Evolutionary conservation across 2,797 vertebrate genomes (phyloP), one percentile per base, ranked within the genome.

Genomic region (Macropodus opercularis): DNA sequence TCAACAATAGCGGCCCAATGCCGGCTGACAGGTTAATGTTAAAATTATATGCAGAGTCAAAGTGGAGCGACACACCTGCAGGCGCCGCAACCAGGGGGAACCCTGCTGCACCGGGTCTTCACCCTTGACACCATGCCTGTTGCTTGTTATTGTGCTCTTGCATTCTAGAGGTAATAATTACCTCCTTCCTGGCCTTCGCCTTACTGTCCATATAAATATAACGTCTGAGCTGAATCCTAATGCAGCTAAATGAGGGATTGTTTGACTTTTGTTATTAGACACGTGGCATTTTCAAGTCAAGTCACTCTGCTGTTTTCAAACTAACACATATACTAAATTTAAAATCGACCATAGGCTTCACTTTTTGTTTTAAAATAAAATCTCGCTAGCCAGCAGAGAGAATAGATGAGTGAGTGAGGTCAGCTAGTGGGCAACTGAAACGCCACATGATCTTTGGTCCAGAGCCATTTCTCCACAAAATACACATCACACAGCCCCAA

Each of bases 101-200:
- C 29, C 21, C 63, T 75, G 69, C 8, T 46, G 46, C 73, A 31
- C 63, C 43, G 55, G 46, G 63, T 62, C 63, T 74, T 74, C 61
- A 78, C 65, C 83, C 65, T 60, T 83, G 72, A 81, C 82, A 76
- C 54, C 1, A 35, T 75, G 55, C 35, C 70, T 61, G 71, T 76
- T 57, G 27, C 67, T 78, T 83, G 74, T 86, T 87, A 63, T 83
- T 77, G 72, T 78, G 65, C 63, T 59, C 35, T 79, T 43, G 67
- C 69, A 72, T 73, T 50, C 69, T 6, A 56, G 40, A 78, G 84
- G 79, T 86, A 89, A 89, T 87, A 75, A 85, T 89, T 88, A 89
- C 52, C 83, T 69, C 31, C 22, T 24, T 53, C 72, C 64, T 65
- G 40, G 46, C 55, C 41, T 48, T 63, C 39, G 27, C 52, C 26